Conservation (phyloP, 2,888 invertebrate genomes). For the Girardia tigrina region DNA sequence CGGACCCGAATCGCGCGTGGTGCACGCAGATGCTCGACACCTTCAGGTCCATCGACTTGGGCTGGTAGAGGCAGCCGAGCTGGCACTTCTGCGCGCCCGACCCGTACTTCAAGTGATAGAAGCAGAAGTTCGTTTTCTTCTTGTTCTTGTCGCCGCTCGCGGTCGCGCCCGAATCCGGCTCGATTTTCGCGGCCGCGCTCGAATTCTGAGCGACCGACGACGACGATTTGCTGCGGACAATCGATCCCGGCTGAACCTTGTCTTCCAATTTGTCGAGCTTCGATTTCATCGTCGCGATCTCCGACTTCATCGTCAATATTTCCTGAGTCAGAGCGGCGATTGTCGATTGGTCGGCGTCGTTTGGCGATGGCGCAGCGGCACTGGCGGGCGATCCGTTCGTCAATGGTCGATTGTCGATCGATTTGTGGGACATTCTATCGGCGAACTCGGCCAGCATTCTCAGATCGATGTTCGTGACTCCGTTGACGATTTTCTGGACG, state of each 20-base stretch:
- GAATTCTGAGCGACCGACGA: not conserved
- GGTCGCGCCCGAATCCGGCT: not conserved
- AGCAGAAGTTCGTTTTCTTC: not conserved
- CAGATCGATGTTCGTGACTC: not conserved
- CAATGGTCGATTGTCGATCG: not conserved
- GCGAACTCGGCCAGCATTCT: not conserved
- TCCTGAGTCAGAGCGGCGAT: not conserved
- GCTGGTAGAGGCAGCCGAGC: not conserved
- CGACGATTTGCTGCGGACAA: not conserved
- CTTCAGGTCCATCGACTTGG: not conserved
- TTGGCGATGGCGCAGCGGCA: no score
- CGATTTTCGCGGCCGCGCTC: not conserved
- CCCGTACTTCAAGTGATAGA: not conserved
- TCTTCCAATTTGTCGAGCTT: not conserved
- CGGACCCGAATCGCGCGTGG: not conserved
- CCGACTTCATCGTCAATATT: not conserved
- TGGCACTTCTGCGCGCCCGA: not conserved
- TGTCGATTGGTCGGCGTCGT: no score
- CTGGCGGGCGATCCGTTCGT: no score
- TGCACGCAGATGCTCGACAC: not conserved
- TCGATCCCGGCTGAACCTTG: not conserved
- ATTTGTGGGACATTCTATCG: not conserved
- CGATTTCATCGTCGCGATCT: not conserved
- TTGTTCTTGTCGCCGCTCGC: not conserved
- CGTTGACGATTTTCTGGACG: not conserved